Percentiles rank a stretch among this genome's conserved stretches.
Evolutionary conservation across 1,140 invertebrate species (phyloP).

Genomic region (Meloidogyne chitwoodi): DNA sequence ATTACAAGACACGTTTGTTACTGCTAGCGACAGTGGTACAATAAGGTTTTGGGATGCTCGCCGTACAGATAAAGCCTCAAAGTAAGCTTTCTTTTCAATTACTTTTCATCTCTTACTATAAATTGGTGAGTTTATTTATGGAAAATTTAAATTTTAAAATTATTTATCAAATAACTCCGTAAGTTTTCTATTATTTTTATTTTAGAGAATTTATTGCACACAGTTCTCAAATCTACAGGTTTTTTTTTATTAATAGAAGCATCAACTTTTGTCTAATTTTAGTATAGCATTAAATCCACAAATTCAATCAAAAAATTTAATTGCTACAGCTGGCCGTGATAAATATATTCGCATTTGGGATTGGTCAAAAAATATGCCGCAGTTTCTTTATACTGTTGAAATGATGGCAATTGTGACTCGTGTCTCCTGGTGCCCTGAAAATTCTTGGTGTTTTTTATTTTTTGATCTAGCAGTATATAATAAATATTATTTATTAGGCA

Average conservation of each 20-base stretch:
- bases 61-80: constrained; percentile 20
- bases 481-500: neutral
- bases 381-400: constrained; percentile 34
- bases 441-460: constrained; percentile 16
- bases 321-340: constrained; percentile 40
- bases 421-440: constrained; percentile 42
- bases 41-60: constrained; percentile 43
- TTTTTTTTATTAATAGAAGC: neutral
- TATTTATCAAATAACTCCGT: too few relatives aligned
- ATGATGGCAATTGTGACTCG: constrained; percentile 33
- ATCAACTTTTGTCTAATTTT: neutral
- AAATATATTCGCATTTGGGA: constrained; percentile 41
- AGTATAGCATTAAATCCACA: constrained; percentile 39
- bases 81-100: neutral
- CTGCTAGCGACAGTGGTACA: constrained; percentile 40
- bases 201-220: constrained; percentile 32
- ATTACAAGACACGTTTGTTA: constrained; percentile 38
- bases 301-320: constrained; percentile 19
- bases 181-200: too few relatives aligned
- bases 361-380: constrained; percentile 32
- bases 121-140: neutral
- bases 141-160: neutral
- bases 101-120: too few relatives aligned
- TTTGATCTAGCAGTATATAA: neutral
- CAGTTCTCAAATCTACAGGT: constrained; percentile 19